Base-by-base conservation (phyloP, 2,888 invertebrate species). In the Piscicola geometra region DNA sequence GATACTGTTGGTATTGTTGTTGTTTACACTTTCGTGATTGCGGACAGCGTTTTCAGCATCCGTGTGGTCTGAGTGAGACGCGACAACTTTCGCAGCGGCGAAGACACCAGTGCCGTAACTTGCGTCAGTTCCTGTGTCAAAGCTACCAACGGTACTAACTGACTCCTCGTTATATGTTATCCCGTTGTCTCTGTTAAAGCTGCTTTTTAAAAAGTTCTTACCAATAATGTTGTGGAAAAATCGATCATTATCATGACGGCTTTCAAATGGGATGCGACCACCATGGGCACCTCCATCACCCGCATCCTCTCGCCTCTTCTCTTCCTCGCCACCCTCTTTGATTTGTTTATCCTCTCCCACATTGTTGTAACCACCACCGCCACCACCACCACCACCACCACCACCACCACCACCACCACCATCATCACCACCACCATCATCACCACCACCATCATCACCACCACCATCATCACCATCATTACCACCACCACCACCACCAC, bases 391-490 rank as follows among this genome's bases (percentile, higher is more conserved):
- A 69, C 35, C 69, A 33, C 18, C 69, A 69, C 25, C 35, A 35
- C 5, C 33, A 35, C 1, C 69, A 69, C 33, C 35, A 35, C 5
- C 69, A 30, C 25, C 35, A 69, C n/a, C 69, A 69, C 35, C 36
- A 33, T 3, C 36, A 1, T 21, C 35, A 71, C 9, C n/a, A 50
- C 50, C 32, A 25, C 9, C 71, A 36, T 18, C 28, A 71, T 25
- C 32, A 47, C 41, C 33, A 41, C 25, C 70, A 41, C 28, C 50
- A 52, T 25, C 56, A 52, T n/a, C 33, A 71, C 32, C 71, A 47
- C 52, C 52, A 52, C 52, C 33, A 52, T 21, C 71, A 71, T 15
- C 35, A 71, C 33, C 71, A 52, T 52, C 71, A 47, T 71, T 41
- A 71, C 52, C 56, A 52, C 41, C 56, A 71, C 30, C 71, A 71